Base-by-base conservation (phyloP, 2,113 vertebrate species). In the Bungarus multicinctus region DNA sequence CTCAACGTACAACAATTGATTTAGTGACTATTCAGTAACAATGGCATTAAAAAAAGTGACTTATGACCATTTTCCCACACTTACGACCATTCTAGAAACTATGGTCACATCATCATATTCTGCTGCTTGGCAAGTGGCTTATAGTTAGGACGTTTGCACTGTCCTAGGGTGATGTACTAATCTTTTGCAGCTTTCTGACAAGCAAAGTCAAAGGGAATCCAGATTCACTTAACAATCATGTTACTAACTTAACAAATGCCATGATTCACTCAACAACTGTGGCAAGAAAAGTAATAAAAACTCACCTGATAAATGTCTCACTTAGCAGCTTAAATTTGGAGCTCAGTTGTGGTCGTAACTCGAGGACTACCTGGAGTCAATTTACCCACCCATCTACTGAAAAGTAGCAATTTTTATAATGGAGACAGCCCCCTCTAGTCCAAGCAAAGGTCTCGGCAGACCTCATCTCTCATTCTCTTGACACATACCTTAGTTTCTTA, bases 391-490 rank as follows among this genome's bases (percentile, higher is more conserved):
- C 1, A 0, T 2, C 20, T 52, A 89, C 95, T 90, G 91, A 69
- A 0, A 4, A 93, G 1, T 3, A 47, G 55, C 58, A 90, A 85
- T 54, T 86, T 91, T 95, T 92, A 88, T 50, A 91, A 89, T 2
- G 39, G 50, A 50, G 39, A 89, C 14, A 27, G 52, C 53, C 85
- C 6, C 1, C 5, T 1, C 1, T 14, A 60, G 57, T 0, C 91
- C 55, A 58, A 93, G 5, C 20, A 94, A 57, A 94, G 85, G 95
- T 91, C 93, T 92, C 90, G 0, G 69, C 22, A 0, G 90, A 92
- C 87, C 93, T 90, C 92, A 95, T 93, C 94, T 96, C 96, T 97
- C 95, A 92, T 94, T 64, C 96, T 58, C 94, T 96, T 90, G 55
- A 93, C 95, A 64, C 90, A 86, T n/a, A 85, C 85, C 93, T 93